Conservation (phyloP, 2,888 invertebrate genomes). For the Meloe dianella region DNA sequence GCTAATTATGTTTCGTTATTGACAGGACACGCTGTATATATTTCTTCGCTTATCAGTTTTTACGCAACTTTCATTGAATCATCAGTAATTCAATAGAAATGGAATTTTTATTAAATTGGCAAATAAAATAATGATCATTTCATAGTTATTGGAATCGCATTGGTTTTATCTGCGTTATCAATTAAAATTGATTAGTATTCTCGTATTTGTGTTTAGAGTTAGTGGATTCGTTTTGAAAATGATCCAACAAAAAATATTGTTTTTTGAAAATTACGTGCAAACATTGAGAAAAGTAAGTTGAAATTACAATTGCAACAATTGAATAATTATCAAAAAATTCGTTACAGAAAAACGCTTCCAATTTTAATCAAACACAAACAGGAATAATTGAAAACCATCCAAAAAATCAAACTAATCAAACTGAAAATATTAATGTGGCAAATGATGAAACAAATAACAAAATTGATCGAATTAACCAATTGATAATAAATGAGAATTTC, state of each 20-base stretch:
- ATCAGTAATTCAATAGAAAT: neutral
- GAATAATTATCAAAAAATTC: too few species aligned
- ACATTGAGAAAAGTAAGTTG: neutral
- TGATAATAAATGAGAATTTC: neutral
- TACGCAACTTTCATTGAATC: too few species aligned
- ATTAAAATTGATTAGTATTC: neutral
- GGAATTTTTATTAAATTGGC: neutral
- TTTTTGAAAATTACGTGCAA: neutral
- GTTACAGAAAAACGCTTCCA: too few species aligned
- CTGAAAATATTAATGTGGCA: neutral
- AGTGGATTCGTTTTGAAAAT: neutral
- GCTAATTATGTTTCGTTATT: too few species aligned
- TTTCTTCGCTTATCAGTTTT: constrained; percentile 13
- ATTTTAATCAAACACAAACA: too few species aligned
- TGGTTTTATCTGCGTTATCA: neutral
- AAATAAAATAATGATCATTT: neutral
- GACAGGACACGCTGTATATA: too few species aligned
- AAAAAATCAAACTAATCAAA: too few species aligned
- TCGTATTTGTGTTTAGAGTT: too few species aligned
- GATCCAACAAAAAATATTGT: neutral
- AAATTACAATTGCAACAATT: too few species aligned
- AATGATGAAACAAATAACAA: neutral
- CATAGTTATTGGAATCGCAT: neutral
- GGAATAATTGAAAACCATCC: too few species aligned
- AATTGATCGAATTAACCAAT: neutral